These are phyloP conservation scores for Molorchus minor DNA, from an alignment of 2,888 invertebrate genomes.

Conservation along the genomic window DNA sequence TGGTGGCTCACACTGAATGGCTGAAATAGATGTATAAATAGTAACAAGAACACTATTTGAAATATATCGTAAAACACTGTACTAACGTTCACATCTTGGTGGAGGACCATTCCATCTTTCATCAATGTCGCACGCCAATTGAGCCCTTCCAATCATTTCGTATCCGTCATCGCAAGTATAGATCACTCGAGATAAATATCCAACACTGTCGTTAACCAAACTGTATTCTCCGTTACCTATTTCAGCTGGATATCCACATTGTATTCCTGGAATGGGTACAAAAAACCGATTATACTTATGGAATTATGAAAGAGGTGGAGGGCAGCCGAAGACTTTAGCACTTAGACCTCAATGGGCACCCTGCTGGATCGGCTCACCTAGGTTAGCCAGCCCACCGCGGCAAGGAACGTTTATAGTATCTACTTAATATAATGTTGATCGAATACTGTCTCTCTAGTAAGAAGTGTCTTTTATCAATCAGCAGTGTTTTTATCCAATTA, in stretches of 20 bases:
- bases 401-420: no score
- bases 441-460: no score
- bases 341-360: no score
- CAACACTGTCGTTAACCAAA: conserved; percentile 84
- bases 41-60: conserved; percentile 6
- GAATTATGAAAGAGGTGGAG: no score
- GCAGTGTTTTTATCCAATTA: no score
- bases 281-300: background rate
- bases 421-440: no score
- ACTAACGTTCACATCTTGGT: conserved; percentile 83
- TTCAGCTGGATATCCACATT: conserved; percentile 89
- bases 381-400: no score
- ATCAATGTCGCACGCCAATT: conserved; percentile 89
- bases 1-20: conserved; percentile 77
- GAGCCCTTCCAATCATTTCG: conserved; percentile 84
- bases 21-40: conserved; percentile 59
- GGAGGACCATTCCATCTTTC: conserved; percentile 95
- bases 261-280: conserved; percentile 71
- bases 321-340: no score
- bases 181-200: conserved; percentile 86
- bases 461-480: no score
- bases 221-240: conserved; percentile 84
- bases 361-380: no score
- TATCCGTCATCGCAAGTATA: conserved; percentile 85
- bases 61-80: background rate